Percentiles rank a stretch among this genome's conserved stretches.
These are phyloP conservation scores for Scopus umbretta DNA, from an alignment of 2,113 vertebrate genomes.

Conservation along the genomic window DNA sequence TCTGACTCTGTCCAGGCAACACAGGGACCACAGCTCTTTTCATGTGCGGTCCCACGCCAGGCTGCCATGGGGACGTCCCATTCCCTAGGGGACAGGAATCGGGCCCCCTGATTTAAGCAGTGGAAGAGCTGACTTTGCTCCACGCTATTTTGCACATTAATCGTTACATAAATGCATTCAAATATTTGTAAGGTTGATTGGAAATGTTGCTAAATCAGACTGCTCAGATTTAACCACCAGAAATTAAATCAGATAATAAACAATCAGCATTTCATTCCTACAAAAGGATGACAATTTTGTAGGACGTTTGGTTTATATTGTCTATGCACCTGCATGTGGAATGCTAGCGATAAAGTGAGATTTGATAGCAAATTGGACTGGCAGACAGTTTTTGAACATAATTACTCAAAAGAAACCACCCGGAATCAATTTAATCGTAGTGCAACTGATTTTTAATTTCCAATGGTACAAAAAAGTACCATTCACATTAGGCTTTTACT, in stretches of 20 bases:
- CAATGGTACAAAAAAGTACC: slow-evolving; percentile 37
- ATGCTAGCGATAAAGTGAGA: slow-evolving; percentile 48
- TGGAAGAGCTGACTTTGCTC: background rate
- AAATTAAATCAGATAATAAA: slow-evolving; percentile 65
- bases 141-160: background rate
- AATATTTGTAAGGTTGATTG: slow-evolving; percentile 48
- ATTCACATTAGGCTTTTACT: slow-evolving; percentile 15
- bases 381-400: slow-evolving; percentile 70
- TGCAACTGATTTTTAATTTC: slow-evolving; percentile 66
- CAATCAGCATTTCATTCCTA: slow-evolving; percentile 36
- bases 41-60: rapidly evolving
- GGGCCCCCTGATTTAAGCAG: background rate
- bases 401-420: slow-evolving; percentile 69
- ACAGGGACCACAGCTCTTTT: background rate
- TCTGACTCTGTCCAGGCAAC: background rate
- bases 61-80: background rate
- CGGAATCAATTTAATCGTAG: slow-evolving; percentile 71
- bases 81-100: background rate
- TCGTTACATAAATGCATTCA: background rate
- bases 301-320: slow-evolving; percentile 17
- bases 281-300: slow-evolving; percentile 39
- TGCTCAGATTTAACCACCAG: slow-evolving; percentile 27
- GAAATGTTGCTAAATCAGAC: slow-evolving; percentile 37
- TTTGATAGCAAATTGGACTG: slow-evolving; percentile 72
- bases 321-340: slow-evolving; percentile 39